Evolutionary conservation across 2,888 invertebrate genomes (phyloP), one percentile per base, ranked within the genome.

Genomic region (Halocaridina rubra): DNA sequence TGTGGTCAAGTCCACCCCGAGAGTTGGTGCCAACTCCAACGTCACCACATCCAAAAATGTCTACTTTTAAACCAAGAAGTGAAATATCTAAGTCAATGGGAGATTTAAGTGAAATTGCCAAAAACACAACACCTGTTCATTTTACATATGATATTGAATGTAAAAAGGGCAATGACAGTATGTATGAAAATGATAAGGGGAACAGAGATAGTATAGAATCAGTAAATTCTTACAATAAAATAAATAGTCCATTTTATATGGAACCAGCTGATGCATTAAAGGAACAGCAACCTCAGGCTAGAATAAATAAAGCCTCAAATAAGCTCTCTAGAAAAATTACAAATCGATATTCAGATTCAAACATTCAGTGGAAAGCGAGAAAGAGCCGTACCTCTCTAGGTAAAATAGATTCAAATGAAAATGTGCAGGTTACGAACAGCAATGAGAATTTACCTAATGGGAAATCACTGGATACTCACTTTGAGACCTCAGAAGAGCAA

Each of bases 261-360:
- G 96, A 97, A 91, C 97, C 97, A 32, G 96, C 96, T 13, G 97
- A 97, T 91, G 94, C 96, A 30, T 92, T 96, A 81, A 85, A 79
- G 10, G 82, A 87, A 30, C 72, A 76, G 10, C 85, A 87, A 74
- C 76, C 85, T 16, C 76, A 79, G 46, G 75, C 85, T 5, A 79
- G 81, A 30, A 88, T 81, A n/a, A 80, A 79, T 29, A 77, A 80
- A 46, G 81, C 85, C 19, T 84, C 84, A 30, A 79, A 81, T 67
- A 85, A 67, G 22, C 57, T 75, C 27, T 46, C 72, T 16, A 71
- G 78, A n/a, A 69, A 78, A 72, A 80, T 79, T 3, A 85, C 74
- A 3, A 86, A 86, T n/a, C 81, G 84, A 0, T 85, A 84, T 74
- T 87, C 87, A 2, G 88, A 81, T 67, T 88, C 88, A n/a, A 88